These are phyloP conservation scores for Coranthus polyacanthus DNA, from an alignment of 2,797 vertebrate genomes.

Conservation along the genomic window DNA sequence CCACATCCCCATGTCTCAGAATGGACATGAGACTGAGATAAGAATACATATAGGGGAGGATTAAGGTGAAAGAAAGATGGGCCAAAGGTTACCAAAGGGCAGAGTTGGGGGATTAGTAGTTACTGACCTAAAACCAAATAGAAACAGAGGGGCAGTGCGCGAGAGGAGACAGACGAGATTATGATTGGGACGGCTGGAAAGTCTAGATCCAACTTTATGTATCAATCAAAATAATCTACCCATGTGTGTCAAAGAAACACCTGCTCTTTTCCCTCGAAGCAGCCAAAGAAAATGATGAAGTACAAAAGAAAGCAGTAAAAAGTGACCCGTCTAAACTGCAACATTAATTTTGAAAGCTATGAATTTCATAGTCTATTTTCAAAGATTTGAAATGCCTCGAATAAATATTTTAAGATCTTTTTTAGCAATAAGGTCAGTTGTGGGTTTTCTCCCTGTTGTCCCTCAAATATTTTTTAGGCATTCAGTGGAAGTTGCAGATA, in stretches of 20 bases:
- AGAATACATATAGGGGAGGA: slow-evolving; percentile 46
- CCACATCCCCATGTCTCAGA: slow-evolving; percentile 59
- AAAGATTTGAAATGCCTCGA: background rate
- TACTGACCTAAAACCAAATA: slow-evolving; percentile 41
- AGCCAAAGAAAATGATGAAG: slow-evolving; percentile 3
- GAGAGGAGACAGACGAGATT: slow-evolving; percentile 12
- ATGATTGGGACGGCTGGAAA: slow-evolving; percentile 16
- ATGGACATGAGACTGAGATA: slow-evolving; percentile 39
- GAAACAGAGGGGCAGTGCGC: slow-evolving; percentile 12
- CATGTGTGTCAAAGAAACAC: slow-evolving; percentile 8
- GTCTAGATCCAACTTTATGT: slow-evolving; percentile 25
- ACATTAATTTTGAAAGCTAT: background rate
- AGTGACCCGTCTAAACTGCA: background rate
- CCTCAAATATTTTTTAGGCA: slow-evolving; percentile 8
- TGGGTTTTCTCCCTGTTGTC: background rate
- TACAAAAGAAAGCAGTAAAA: background rate
- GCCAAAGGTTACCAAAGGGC: slow-evolving; percentile 30
- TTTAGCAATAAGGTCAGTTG: slow-evolving; percentile 9
- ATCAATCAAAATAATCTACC: slow-evolving; percentile 29
- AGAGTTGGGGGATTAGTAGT: slow-evolving; percentile 41
- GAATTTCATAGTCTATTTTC: background rate
- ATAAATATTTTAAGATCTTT: slow-evolving; percentile 1
- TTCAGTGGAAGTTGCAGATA: background rate
- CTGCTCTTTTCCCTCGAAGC: background rate
- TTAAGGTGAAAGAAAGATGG: slow-evolving; percentile 51